Percentiles rank a stretch among this genome's conserved stretches.
phyloP scores from a whole-genome alignment of 1,140 invertebrate genomes.

The Drosophila persimilis region DNA sequence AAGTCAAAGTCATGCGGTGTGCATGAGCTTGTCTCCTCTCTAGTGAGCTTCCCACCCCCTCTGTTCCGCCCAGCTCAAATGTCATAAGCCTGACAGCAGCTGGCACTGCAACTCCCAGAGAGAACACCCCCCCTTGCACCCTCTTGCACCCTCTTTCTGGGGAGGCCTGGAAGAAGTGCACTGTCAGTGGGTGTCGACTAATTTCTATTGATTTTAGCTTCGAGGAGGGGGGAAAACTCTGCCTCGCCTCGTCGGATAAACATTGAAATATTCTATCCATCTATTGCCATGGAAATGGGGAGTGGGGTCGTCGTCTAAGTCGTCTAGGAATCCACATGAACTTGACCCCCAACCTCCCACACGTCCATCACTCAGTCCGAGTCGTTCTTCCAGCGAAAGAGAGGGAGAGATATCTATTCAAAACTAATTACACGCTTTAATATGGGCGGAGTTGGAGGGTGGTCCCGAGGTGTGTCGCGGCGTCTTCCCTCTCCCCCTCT shows the following conservation, averaged over 20 bases:
- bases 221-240: slow-evolving; percentile 5
- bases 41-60: slow-evolving; percentile 10
- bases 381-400: background rate
- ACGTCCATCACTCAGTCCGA: slow-evolving; percentile 3
- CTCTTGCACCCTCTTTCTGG: background rate
- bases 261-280: slow-evolving; percentile 15
- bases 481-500: background rate
- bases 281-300: slow-evolving; percentile 26
- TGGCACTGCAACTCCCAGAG: slow-evolving; percentile 2
- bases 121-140: no score
- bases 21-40: no score
- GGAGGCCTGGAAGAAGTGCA: background rate
- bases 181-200: slow-evolving; percentile 42
- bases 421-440: slow-evolving; percentile 44
- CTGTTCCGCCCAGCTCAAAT: slow-evolving; percentile 26
- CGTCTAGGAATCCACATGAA: slow-evolving; percentile 8
- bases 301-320: no score
- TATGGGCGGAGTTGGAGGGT: slow-evolving; percentile 3
- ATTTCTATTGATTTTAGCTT: slow-evolving; percentile 47
- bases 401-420: slow-evolving; percentile 15
- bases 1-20: slow-evolving; percentile 27
- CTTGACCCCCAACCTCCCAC: slow-evolving; percentile 13
- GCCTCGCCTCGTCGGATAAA: slow-evolving; percentile 7
- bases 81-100: slow-evolving; percentile 36
- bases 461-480: slow-evolving; percentile 17